Evolutionary conservation across 64 coral and sea anemone species (phyloP).

Genomic region (Anthopleura sola): DNA sequence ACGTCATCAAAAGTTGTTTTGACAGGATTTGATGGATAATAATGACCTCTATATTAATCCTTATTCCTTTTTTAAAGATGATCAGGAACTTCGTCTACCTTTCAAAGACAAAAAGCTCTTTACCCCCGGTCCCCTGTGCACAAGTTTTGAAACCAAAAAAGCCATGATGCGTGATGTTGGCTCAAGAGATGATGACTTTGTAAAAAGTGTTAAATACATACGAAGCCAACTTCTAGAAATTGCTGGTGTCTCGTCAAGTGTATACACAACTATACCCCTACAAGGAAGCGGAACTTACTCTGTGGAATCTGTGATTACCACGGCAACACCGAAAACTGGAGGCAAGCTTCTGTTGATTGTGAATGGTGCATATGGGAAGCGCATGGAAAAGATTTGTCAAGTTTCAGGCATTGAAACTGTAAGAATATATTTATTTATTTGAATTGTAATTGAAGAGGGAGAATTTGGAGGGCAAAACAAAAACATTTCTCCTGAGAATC

Average conservation of each 20-base stretch:
- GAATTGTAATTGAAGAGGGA: too few species aligned
- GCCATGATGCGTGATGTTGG: constrained; percentile 95
- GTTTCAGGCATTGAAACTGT: constrained; percentile 84
- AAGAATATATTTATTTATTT: constrained; percentile 24
- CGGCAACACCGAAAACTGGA: constrained; percentile 72
- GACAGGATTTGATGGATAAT: neutral
- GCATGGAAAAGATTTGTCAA: constrained; percentile 88
- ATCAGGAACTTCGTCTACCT: neutral
- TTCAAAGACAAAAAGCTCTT: constrained; percentile 92
- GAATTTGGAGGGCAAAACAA: too few species aligned
- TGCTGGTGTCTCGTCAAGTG: constrained; percentile 73
- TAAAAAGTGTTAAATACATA: constrained; percentile 79
- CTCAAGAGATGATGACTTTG: constrained; percentile 85
- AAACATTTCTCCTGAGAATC: too few species aligned
- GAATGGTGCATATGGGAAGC: constrained; percentile 95
- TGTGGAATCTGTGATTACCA: constrained; percentile 80
- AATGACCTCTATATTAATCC: neutral
- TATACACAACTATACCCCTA: constrained; percentile 68
- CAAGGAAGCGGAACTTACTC: constrained; percentile 90
- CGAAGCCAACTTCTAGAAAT: constrained; percentile 72
- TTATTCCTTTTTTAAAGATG: neutral
- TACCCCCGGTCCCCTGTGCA: constrained; percentile 84
- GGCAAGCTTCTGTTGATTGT: constrained; percentile 79
- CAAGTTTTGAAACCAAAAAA: constrained; percentile 75
- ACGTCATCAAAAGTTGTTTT: too few species aligned